These are phyloP conservation scores for Cheilosia soror DNA, from an alignment of 2,888 invertebrate species.

Conservation along the genomic window DNA sequence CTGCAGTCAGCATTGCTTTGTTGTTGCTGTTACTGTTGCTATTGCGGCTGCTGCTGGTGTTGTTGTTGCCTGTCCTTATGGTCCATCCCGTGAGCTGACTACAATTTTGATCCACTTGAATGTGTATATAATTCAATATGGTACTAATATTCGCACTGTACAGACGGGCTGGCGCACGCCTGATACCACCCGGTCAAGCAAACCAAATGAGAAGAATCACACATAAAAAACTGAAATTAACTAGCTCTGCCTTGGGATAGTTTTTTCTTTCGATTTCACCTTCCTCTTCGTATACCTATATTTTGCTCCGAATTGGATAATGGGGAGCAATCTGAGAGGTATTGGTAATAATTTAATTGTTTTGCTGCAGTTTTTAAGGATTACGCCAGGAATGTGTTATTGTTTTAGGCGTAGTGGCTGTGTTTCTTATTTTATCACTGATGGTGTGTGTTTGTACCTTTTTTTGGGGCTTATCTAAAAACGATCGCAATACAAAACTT, in stretches of 20 bases:
- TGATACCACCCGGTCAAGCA: conserved; percentile 5
- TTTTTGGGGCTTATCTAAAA: too few relatives aligned
- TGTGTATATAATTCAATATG: conserved; percentile 67
- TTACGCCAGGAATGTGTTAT: too few relatives aligned
- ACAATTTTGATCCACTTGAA: conserved; percentile 76
- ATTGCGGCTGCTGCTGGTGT: conserved; percentile 26
- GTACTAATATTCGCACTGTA: conserved; percentile 47
- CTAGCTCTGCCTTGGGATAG: conserved; percentile 23
- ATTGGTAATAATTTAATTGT: too few relatives aligned
- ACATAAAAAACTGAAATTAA: conserved; percentile 31
- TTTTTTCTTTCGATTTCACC: not conserved
- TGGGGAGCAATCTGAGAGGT: conserved; percentile 10
- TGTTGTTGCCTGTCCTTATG: conserved; percentile 53
- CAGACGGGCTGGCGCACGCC: conserved; percentile 32
- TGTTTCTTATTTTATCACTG: too few relatives aligned
- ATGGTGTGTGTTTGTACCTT: too few relatives aligned
- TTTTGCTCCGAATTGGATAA: conserved; percentile 18
- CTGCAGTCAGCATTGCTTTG: conserved; percentile 33
- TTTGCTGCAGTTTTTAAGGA: too few relatives aligned
- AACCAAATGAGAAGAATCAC: conserved; percentile 21
- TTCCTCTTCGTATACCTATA: not conserved
- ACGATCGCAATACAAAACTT: too few relatives aligned
- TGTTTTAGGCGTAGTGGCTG: too few relatives aligned
- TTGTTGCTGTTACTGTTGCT: conserved; percentile 13
- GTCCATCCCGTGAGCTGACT: conserved; percentile 62